Evolutionary conservation across 35 echinoderm and acorn worm species (phyloP), one percentile per base, ranked within the genome.

Genomic region (Strongylocentrotus purpuratus): DNA sequence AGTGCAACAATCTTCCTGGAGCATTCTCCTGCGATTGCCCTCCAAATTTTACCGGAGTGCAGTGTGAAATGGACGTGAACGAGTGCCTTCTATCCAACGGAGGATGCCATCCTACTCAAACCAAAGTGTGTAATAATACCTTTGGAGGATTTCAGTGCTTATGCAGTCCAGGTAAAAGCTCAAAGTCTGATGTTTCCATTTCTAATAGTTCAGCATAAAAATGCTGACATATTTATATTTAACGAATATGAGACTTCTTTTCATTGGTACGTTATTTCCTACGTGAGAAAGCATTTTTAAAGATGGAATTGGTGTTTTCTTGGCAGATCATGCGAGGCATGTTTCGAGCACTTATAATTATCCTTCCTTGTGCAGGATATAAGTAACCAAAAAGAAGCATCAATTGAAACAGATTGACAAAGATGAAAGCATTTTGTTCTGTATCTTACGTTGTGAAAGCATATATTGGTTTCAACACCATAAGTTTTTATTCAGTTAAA

Each of bases 21-120:
- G 95, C 31, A 32, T 99, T 96, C 50, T 91, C 94, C 0, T 99
- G 98, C 50, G 96, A 96, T 4, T 99, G 98, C 78, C 98, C 96
- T 0, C 61, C 41, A 10, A 99, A 99, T 94, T 99, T 94, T 89
- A 94, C 95, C 18, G 98, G 98, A 28, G 17, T 31, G 14, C 86
- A 94, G 31, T 99, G 98, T 89, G 94, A 97, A n/a, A 45, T 92
- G 25, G 98, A 99, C 41, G 95, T 97, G 47, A 94, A 99, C 94
- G 98, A 99, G 48, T 99, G 98, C 65, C 88, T 91, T 20, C n/a
- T 41, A 22, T 47, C 31, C 31, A 91, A 94, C 0, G 95, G 96
- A 32, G 96, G 90, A 59, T 99, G 98, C 47, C 50, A 97, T 92
- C 86, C 95, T 48, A 85, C 86, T 4, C 97, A 95, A 22, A 99